These are phyloP conservation scores for Cliona cf. orientalis DNA, from an alignment of 37 sponge, comb jelly and placozoan genomes.

Conservation along the genomic window DNA sequence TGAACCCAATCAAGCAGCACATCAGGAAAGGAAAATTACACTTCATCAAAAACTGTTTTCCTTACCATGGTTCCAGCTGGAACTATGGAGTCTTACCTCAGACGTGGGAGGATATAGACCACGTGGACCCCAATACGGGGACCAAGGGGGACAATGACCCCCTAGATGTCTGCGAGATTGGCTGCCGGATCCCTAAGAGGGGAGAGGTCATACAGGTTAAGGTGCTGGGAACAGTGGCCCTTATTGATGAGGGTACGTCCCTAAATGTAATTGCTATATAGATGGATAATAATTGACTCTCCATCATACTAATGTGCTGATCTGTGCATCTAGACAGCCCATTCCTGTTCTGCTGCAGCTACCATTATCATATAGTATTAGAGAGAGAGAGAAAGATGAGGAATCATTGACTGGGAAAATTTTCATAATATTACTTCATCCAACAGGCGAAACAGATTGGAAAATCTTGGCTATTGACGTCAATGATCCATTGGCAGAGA, in stretches of 20 bases:
- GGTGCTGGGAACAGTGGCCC: constrained; percentile 88
- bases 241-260: constrained; percentile 92
- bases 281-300: too few relatives aligned
- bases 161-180: constrained; percentile 93
- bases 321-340: too few relatives aligned
- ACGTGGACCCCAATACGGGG: constrained; percentile 84
- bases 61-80: constrained; percentile 97
- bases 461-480: constrained; percentile 94
- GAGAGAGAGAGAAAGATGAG: too few relatives aligned
- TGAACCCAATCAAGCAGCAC: constrained; percentile 98
- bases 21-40: constrained; percentile 92
- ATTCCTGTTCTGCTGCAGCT: not conserved
- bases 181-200: constrained; percentile 62
- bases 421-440: too few relatives aligned
- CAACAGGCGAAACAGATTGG: constrained; percentile 95
- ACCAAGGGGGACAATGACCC: constrained; percentile 96
- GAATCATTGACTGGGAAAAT: too few relatives aligned
- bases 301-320: too few relatives aligned
- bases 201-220: constrained; percentile 95
- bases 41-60: constrained; percentile 95
- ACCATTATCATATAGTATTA: not conserved
- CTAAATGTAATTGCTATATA: too few relatives aligned
- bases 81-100: constrained; percentile 99
- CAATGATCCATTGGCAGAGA: constrained; percentile 84
- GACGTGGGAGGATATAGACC: constrained; percentile 98